Evolutionary conservation across 1,140 invertebrate genomes (phyloP), one percentile per base, ranked within the genome.

Genomic region (Pogonomyrmex barbatus): DNA sequence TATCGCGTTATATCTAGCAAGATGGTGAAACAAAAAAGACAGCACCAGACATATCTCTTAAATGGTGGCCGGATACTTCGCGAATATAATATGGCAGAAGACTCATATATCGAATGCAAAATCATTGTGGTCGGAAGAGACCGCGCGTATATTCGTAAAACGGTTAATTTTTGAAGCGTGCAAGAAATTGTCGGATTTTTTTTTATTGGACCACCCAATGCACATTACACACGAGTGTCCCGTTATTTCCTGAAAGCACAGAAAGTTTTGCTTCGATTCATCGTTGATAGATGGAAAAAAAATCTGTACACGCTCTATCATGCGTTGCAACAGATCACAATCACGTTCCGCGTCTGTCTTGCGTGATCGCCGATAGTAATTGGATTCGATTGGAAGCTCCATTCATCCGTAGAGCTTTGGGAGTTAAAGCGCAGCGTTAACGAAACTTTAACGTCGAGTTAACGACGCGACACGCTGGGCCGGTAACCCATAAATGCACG

Each of bases 391-490:
- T 67, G 79, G 79, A 47, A 70, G 56, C 36, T 47, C 8, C 42
- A 52, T 39, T 17, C 39, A n/a, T 68, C 50, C 65, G 17, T 58
- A 45, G 39, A 39, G 42, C 68, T 83, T 82, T 73, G 42, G 54
- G 67, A 82, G 79, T 71, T 60, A 78, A 81, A 88, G 52, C 58
- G 30, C 76, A 54, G 39, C 56, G 85, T 90, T 89, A 88, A 88
- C 90, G 90, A 93, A 91, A 91, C 85, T 91, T 91, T 88, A 90
- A 92, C 60, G 83, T 88, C 70, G 84, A 87, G 86, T 91, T 93
- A 92, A 93, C 91, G 91, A 92, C 85, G 87, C 86, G 90, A 90
- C 92, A 93, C 87, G 92, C 91, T 93, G 92, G 86, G 92, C 92
- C 81, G 85, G 84, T 93, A 92, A 93, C 92, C 93, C 91, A 93